Base-by-base conservation (phyloP, 2,797 vertebrate genomes). In the Champsocephalus gunnari region DNA sequence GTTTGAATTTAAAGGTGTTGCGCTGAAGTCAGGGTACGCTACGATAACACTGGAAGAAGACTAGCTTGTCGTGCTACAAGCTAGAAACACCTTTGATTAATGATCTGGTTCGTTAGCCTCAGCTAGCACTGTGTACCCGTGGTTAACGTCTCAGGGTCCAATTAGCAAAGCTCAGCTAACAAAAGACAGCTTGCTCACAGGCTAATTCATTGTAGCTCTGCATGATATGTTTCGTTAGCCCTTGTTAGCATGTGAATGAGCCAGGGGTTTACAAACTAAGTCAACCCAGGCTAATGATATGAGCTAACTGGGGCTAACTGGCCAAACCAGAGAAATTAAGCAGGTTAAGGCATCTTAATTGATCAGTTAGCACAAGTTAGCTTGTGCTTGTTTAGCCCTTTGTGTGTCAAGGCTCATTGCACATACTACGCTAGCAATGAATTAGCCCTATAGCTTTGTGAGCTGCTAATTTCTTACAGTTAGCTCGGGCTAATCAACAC, bases 21-120 rank as follows among this genome's bases (percentile, higher is more conserved):
- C 17, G 49, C 12, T 41, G 67, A 34, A 51, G 19, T 38, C 34
- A 5, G 34, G 8, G 34, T 9, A 38, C 34, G 34, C 34, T 13
- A 2, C 1, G 17, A 59, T 77, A 87, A 84, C 81, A 86, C 81
- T 86, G 79, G 17, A 54, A 21, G 45, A 67, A 70, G 11, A 14
- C 57, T 43, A 72, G 66, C 54, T 50, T 32, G 9, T 53, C 34
- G n/a, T 16, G 43, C 54, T 5, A 0, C 56, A 44, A 61, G 61
- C 61, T 38, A 19, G 34, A 59, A n/a, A 66, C 12, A 28, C 28
- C 28, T 28, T 44, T 53, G 14, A 47, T n/a, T 12, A 41, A 14
- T 28, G 0, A 28, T 28, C 48, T 50, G 8, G 4, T 47, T 41
- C 11, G 19, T 41, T 44, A 65, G 41, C 60, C 19, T 11, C 3